Conservation (phyloP, 92 coral and sea anemone genomes). For the Porites divaricata region DNA sequence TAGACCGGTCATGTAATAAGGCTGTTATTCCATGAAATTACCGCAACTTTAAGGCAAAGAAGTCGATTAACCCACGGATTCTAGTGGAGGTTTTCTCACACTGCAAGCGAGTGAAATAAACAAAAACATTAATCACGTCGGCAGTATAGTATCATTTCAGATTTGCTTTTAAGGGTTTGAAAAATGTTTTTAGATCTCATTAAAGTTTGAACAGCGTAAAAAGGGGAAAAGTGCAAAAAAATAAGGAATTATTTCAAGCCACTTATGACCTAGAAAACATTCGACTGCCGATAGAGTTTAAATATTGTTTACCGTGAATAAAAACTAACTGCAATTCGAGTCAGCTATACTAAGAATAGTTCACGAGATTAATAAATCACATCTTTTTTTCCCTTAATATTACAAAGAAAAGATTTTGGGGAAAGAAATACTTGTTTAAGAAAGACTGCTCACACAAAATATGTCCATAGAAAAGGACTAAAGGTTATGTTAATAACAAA, state of each 20-base stretch:
- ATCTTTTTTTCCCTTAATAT: background rate
- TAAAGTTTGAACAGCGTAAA: constrained; percentile 40
- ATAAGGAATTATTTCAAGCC: background rate
- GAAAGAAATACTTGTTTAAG: background rate
- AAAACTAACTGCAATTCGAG: background rate
- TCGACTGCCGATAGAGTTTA: background rate
- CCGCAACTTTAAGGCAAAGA: constrained; percentile 44
- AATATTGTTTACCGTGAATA: background rate
- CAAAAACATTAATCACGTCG: background rate
- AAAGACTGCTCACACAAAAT: background rate
- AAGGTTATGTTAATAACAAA: background rate
- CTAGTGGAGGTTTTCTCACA: constrained; percentile 37
- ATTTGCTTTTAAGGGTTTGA: constrained; percentile 1
- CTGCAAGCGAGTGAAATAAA: constrained; percentile 27
- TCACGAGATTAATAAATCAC: too few relatives aligned
- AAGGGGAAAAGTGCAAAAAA: constrained; percentile 32
- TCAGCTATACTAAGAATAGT: background rate
- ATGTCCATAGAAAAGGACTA: background rate
- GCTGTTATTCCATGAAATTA: constrained; percentile 26
- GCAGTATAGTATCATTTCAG: constrained; percentile 1
- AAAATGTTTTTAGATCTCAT: constrained; percentile 36
- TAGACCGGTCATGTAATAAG: constrained; percentile 39
- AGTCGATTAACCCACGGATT: constrained; percentile 30
- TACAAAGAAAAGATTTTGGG: background rate
- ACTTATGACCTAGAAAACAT: background rate